phyloP scores from a whole-genome alignment of 2,888 invertebrate species.

The Branchipolynoe longqiensis region DNA sequence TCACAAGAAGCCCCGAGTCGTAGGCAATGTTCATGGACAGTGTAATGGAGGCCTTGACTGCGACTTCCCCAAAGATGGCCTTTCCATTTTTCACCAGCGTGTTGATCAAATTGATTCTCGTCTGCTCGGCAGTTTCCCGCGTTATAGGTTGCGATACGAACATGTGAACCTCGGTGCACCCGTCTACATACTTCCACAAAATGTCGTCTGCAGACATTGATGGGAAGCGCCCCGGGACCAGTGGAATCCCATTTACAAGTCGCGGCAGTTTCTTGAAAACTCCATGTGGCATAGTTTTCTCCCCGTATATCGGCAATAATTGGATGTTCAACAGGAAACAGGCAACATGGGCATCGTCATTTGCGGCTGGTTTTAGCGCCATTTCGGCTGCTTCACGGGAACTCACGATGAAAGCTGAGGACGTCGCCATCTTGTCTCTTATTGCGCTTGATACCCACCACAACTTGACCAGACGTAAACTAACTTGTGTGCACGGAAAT shows the following conservation, averaged over 20 bases:
- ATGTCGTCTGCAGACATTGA: slow-evolving; percentile 72
- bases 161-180: slow-evolving; percentile 71
- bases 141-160: slow-evolving; percentile 76
- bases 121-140: slow-evolving; percentile 75
- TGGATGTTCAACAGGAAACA: slow-evolving; percentile 76
- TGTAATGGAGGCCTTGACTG: slow-evolving; percentile 75
- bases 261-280: slow-evolving; percentile 76
- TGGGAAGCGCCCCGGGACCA: slow-evolving; percentile 76
- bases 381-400: slow-evolving; percentile 72
- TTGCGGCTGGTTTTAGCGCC: slow-evolving; percentile 68
- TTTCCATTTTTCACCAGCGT: slow-evolving; percentile 74
- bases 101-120: slow-evolving; percentile 72
- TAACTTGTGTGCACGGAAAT: no score
- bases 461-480: no score
- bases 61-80: slow-evolving; percentile 76
- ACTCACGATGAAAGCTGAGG: slow-evolving; percentile 74
- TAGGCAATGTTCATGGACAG: slow-evolving; percentile 75
- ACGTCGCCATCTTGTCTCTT: slow-evolving; percentile 68
- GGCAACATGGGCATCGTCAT: slow-evolving; percentile 69
- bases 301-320: slow-evolving; percentile 73
- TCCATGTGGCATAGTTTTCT: slow-evolving; percentile 71
- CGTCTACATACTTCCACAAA: slow-evolving; percentile 77
- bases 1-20: slow-evolving; percentile 76
- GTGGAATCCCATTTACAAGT: slow-evolving; percentile 77
- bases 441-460: no score